Evolutionary conservation across 1,140 invertebrate genomes (phyloP).

Genomic region (Whitmania pigra): DNA sequence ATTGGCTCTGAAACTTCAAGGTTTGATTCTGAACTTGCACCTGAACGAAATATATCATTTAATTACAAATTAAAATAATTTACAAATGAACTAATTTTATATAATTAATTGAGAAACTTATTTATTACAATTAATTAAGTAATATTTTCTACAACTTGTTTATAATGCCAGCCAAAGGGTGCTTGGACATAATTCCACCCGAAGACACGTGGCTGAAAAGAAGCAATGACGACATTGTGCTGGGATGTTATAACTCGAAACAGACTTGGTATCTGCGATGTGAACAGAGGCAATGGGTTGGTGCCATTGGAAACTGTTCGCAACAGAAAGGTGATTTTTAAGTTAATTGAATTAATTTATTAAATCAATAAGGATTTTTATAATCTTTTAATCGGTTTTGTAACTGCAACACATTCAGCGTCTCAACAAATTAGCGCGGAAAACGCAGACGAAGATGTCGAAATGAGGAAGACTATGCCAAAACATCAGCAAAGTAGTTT

Average conservation of each 20-base stretch:
- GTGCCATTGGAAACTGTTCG: conserved; percentile 16
- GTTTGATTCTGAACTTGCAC: too few species aligned
- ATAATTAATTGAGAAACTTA: too few species aligned
- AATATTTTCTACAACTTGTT: too few species aligned
- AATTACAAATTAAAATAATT: too few species aligned
- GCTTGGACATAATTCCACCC: conserved; percentile 9
- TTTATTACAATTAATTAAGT: too few species aligned
- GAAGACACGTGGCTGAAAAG: conserved; percentile 16
- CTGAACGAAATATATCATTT: too few species aligned
- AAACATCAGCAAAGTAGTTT: too few species aligned
- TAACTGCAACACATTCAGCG: not conserved
- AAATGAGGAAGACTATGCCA: too few species aligned
- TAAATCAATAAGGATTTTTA: not conserved
- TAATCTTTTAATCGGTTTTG: not conserved
- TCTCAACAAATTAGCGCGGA: not conserved
- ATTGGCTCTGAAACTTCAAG: not conserved
- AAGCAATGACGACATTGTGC: not conserved
- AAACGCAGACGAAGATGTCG: not conserved
- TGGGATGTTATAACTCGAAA: conserved; percentile 8
- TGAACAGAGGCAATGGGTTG: not conserved
- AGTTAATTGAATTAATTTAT: not conserved
- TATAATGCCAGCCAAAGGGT: conserved; percentile 1
- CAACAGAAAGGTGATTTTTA: not conserved
- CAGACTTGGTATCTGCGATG: conserved; percentile 14
- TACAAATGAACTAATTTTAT: too few species aligned